Base-by-base conservation (phyloP, 2,797 vertebrate genomes). In the Rhinichthys osculus region DNA sequence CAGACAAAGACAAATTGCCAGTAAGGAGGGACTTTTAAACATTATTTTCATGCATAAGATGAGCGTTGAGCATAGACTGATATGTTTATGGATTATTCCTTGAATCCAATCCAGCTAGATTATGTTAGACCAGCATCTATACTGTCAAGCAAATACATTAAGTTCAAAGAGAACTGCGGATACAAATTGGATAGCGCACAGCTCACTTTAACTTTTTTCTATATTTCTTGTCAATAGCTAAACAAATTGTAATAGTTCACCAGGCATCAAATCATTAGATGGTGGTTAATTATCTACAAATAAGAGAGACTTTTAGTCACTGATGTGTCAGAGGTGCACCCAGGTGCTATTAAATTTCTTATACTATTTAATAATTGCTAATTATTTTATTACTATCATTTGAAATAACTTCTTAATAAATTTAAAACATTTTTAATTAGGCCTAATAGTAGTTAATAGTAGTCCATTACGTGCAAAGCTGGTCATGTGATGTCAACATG, bases 261-360 rank as follows among this genome's bases (percentile, higher is more conserved):
- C 17, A 16, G 9, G 9, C 74, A 57, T 50, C 9, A 64, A 66
- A 66, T 33, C 7, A 67, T 67, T 80, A 80, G 8, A 21, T 66
- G 17, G n/a, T 47, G 40, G 59, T 66, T 80, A 80, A 66, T 80
- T n/a, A 80, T 80, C 27, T 30, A 23, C 57, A 66, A 33, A 64
- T 33, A 19, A 72, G 23, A 72, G 4, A 27, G 21, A 72, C 40
- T 69, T 21, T 19, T 21, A 38, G 21, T 14, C 3, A 57, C 13
- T 9, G 11, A 57, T 40, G 23, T 77, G 7, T 62, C 3, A 62
- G 33, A 47, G 44, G 7, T 50, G 44, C 71, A 23, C 47, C 47
- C 16, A 30, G 27, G 13, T 59, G 11, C 44, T 47, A 4, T 78
- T 17, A 59, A 7, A 78, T 78, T 78, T 59, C 59, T 10, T n/a